Base-by-base conservation (phyloP, 2,113 vertebrate species). In the Crypturellus undulatus region DNA sequence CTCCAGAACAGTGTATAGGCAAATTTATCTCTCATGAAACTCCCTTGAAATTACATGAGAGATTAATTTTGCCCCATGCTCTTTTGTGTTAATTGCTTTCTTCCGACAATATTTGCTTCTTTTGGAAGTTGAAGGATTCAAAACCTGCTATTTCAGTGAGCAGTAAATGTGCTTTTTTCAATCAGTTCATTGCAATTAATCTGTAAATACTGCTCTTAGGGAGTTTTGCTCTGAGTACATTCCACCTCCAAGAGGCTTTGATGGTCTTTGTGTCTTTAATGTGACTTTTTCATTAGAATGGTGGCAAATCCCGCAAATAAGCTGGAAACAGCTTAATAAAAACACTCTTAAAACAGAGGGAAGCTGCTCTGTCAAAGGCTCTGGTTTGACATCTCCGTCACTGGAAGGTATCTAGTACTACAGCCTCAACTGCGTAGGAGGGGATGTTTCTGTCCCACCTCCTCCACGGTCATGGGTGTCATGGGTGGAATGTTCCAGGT, bases 151-250 rank as follows among this genome's bases (percentile, higher is more conserved):
- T 45, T 47, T 68, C 28, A 7, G 11, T 0, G 2, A 75, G 9
- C 15, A 13, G 21, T 85, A 10, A 16, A 6, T n/a, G 28, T 11
- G 32, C n/a, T 59, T 75, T 0, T 36, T 20, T 47, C 47, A 21
- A 47, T 47, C 8, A 20, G 9, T 47, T 47, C 47, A 10, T 15
- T 3, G 0, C 56, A 45, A 1, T 30, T 34, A 5, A 18, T 25
- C 43, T 26, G 25, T 13, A 49, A 52, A 76, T 15, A 42, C 8
- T 84, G 26, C 3, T 5, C 25, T 51, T 34, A 52, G 20, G 52
- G 34, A 20, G 2, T 3, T 42, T 63, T 85, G 8, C 56, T 70
- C 54, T 69, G 40, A 86, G 45, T 13, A 38, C 22, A 77, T 9
- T 3, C 1, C 34, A 63, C 12, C 38, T 20, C 47, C 20, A 26